Evolutionary conservation across 2,113 vertebrate genomes (phyloP), one percentile per base, ranked within the genome.

Genomic region (Tragelaphus buxtoni): DNA sequence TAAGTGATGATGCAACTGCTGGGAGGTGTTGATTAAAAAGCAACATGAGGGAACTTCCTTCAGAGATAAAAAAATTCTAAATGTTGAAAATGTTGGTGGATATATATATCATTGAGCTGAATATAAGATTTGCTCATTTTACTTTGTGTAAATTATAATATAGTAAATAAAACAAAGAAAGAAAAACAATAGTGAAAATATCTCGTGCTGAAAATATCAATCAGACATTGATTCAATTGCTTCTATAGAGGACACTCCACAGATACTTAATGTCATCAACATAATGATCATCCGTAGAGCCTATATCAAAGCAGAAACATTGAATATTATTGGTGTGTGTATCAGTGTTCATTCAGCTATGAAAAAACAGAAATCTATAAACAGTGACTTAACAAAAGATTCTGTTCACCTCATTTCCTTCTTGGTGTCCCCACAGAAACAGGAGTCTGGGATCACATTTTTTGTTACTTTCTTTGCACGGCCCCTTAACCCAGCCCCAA

Each of bases 81-180:
- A 1, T 14, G 11, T 51, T 12, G 8, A 42, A 61, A 1, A 4
- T 30, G 22, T 7, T 22, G 35, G 32, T 2, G 0, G 45, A 3
- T 7, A 28, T 12, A n/a, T 20, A 88, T 28, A 14, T 6, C 80
- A 16, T 17, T 20, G 32, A 60, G 10, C 9, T 17, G 81, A 69
- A 55, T 10, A 10, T 35, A 60, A 35, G 17, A 7, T 11, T 24
- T 51, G 7, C 2, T 60, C 18, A 20, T 69, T 89, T 30, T 26
- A 51, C 9, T 30, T 55, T 35, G 18, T 6, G 11, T 42, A 42
- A 22, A 77, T 72, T 24, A 58, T 7, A 32, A 32, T 42, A 61
- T 12, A 53, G 42, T 58, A 17, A 80, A 7, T 28, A 39, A 80
- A 55, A 45, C 30, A 69, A 49, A 49, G 35, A 45, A 28, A 32